These are phyloP conservation scores for Alloscopus bannaensis DNA, from an alignment of 2,888 invertebrate species.

Conservation along the genomic window DNA sequence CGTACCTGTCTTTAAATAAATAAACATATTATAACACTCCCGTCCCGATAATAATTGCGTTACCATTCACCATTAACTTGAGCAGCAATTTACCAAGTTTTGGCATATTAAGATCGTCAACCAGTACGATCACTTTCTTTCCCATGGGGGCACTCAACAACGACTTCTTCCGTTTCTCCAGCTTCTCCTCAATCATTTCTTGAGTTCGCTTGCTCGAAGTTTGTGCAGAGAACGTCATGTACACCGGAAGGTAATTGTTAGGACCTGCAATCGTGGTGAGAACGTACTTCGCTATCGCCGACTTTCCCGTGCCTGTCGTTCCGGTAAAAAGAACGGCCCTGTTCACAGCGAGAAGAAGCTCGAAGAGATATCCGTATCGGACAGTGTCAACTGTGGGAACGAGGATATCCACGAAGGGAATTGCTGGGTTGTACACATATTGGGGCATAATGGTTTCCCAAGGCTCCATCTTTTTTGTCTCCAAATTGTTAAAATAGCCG, in stretches of 20 bases:
- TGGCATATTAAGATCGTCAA: constrained; percentile 96
- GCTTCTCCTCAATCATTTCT: constrained; percentile 89
- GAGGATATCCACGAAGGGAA: constrained; percentile 88
- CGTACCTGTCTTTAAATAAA: constrained; percentile 80
- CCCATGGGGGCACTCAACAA: constrained; percentile 89
- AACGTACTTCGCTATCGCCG: constrained; percentile 87
- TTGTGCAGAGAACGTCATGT: constrained; percentile 93
- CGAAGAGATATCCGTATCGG: constrained; percentile 87
- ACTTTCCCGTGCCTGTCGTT: constrained; percentile 93
- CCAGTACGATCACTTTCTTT: constrained; percentile 88
- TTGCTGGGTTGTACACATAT: constrained; percentile 82
- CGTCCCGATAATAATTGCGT: too few species aligned
- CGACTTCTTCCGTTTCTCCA: constrained; percentile 86
- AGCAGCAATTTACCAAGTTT: constrained; percentile 79
- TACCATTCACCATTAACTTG: neutral
- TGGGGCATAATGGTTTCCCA: constrained; percentile 88
- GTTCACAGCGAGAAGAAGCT: constrained; percentile 83
- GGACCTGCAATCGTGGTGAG: constrained; percentile 81
- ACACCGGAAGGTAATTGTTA: constrained; percentile 83
- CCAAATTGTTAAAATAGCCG: constrained; percentile 85
- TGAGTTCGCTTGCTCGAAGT: constrained; percentile 88
- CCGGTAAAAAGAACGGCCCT: constrained; percentile 93
- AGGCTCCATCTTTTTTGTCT: constrained; percentile 82
- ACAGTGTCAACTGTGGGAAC: constrained; percentile 95
- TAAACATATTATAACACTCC: constrained; percentile 39